Percentiles rank a stretch among this genome's conserved stretches.
These are phyloP conservation scores for Drosophila quadrilineata DNA, from an alignment of 1,140 invertebrate species.

Conservation along the genomic window DNA sequence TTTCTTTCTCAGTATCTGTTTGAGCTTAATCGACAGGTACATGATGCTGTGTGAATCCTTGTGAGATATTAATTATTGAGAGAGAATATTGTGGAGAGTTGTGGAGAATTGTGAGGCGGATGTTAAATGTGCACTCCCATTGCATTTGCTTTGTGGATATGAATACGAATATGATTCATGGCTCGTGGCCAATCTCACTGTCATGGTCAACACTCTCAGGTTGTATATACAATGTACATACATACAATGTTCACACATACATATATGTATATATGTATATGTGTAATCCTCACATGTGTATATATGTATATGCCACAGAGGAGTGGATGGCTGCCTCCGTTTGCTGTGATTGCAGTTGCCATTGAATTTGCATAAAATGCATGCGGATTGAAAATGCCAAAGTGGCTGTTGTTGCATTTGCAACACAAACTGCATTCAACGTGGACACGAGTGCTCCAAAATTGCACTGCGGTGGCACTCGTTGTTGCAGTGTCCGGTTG, in stretches of 20 bases:
- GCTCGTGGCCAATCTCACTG: slow-evolving; percentile 8
- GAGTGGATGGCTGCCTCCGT: too few species aligned
- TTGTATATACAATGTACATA: too few species aligned
- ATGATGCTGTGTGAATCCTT: slow-evolving; percentile 16
- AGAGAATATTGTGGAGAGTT: too few species aligned
- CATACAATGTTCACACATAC: not conserved
- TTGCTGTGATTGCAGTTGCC: slow-evolving; percentile 40
- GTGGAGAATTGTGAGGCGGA: slow-evolving; percentile 4
- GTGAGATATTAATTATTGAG: slow-evolving; percentile 24
- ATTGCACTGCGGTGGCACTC: too few species aligned
- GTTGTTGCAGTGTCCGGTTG: not conserved
- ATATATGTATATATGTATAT: not conserved
- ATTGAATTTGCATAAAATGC: slow-evolving; percentile 60
- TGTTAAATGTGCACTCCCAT: slow-evolving; percentile 8
- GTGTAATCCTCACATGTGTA: not conserved
- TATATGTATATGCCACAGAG: not conserved
- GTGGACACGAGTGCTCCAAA: not conserved
- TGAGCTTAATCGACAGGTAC: not conserved
- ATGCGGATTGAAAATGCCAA: slow-evolving; percentile 50
- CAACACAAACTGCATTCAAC: slow-evolving; percentile 6
- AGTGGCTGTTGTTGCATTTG: slow-evolving; percentile 38
- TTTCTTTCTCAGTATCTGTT: too few species aligned
- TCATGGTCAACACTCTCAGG: slow-evolving; percentile 17
- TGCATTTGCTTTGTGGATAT: slow-evolving; percentile 12
- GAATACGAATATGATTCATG: slow-evolving; percentile 13